Conservation (phyloP, 35 echinoderm and acorn worm species). For the Hemicentrotus pulcherrimus region DNA sequence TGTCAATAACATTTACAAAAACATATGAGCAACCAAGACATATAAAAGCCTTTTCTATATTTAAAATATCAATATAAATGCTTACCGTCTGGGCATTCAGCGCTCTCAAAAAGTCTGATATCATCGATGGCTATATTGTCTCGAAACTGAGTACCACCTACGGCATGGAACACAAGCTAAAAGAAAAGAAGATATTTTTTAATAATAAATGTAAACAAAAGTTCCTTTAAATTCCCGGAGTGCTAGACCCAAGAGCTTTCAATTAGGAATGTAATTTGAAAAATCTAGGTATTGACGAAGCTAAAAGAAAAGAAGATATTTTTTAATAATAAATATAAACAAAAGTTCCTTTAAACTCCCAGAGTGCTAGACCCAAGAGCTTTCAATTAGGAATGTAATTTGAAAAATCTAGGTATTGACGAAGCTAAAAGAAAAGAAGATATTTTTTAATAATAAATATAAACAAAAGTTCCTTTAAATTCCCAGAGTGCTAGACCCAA, state of each 20-base stretch:
- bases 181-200: slow-evolving; percentile 1
- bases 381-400: no score
- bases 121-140: slow-evolving; percentile 72
- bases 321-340: background rate
- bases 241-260: no score
- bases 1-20: background rate
- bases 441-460: background rate
- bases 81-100: slow-evolving; percentile 44
- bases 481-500: no score
- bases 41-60: background rate
- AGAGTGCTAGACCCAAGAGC: no score
- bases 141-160: slow-evolving; percentile 23
- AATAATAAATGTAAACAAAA: background rate
- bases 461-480: background rate
- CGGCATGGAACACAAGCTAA: slow-evolving; percentile 59
- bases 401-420: no score
- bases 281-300: no score
- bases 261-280: no score
- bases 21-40: no score
- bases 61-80: background rate
- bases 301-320: slow-evolving; percentile 40
- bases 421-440: slow-evolving; percentile 52
- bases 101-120: slow-evolving; percentile 55
- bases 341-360: background rate
- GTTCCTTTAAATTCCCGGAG: background rate